phyloP scores from a whole-genome alignment of 1,140 invertebrate species.

The Hylaeus anthracinus region DNA sequence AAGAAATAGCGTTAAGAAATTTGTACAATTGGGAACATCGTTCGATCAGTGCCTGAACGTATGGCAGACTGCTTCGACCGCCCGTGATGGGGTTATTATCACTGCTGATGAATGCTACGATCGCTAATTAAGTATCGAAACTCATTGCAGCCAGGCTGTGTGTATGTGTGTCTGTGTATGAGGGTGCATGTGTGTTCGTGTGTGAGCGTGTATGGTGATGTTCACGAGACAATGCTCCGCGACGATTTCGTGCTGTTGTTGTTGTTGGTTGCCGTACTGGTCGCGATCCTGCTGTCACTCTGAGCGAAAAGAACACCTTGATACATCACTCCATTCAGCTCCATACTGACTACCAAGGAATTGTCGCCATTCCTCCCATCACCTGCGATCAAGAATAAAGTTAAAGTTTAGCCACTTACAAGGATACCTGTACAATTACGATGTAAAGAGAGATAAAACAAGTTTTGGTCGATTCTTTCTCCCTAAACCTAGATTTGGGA shows the following conservation, averaged over 20 bases:
- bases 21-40: neutral
- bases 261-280: conserved; percentile 49
- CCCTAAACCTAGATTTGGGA: neutral
- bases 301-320: conserved; percentile 93
- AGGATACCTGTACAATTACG: neutral
- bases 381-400: conserved; percentile 79
- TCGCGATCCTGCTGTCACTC: conserved; percentile 68
- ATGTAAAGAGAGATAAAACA: too few relatives aligned
- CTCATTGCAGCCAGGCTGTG: neutral
- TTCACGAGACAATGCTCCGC: conserved; percentile 81
- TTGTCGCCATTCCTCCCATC: conserved; percentile 89
- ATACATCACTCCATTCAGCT: conserved; percentile 96
- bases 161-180: neutral
- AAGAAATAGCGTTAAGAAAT: neutral
- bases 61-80: conserved; percentile 13
- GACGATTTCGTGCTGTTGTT: conserved; percentile 64
- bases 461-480: too few relatives aligned
- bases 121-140: neutral
- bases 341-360: conserved; percentile 96
- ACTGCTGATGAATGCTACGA: neutral
- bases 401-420: neutral
- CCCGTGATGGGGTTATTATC: neutral
- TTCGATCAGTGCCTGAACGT: neutral
- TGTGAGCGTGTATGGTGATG: neutral
- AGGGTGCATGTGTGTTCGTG: too few relatives aligned